Percentiles rank a stretch among this genome's conserved stretches.
These are phyloP conservation scores for Pocillopora damicornis DNA, from an alignment of 64 coral and sea anemone genomes.

Conservation along the genomic window DNA sequence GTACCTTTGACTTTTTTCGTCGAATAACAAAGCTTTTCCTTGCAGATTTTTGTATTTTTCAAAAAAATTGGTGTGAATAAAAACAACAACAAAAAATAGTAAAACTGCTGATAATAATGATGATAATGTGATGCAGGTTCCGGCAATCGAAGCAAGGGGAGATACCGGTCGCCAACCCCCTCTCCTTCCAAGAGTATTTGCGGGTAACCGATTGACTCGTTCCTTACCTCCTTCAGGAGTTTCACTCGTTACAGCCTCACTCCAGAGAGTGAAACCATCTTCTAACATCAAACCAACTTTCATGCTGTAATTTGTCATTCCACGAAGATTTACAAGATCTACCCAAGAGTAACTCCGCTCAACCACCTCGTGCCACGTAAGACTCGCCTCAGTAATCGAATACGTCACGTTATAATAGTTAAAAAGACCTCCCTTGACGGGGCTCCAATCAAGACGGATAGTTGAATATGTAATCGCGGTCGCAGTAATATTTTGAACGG, in stretches of 20 bases:
- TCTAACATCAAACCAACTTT: not conserved
- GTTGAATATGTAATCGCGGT: not conserved
- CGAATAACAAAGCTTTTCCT: no score
- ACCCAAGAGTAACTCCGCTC: not conserved
- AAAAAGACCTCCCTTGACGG: not conserved
- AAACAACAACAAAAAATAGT: no score
- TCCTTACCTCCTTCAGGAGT: not conserved
- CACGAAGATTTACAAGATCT: slow-evolving; percentile 2
- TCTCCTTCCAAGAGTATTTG: no score
- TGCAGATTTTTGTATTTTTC: no score
- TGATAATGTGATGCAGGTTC: no score
- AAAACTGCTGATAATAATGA: no score
- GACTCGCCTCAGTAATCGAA: not conserved
- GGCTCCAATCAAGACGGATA: not conserved
- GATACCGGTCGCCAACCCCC: no score
- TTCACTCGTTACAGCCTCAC: not conserved
- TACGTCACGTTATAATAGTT: not conserved
- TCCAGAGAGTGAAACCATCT: not conserved
- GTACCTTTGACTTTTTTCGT: no score
- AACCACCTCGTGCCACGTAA: not conserved
- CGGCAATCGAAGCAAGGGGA: no score
- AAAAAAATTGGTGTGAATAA: no score
- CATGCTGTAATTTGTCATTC: slow-evolving; percentile 9
- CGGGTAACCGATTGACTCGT: not conserved
- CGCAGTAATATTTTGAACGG: not conserved